Evolutionary conservation across 2,113 vertebrate genomes (phyloP).

Genomic region (Leuciscus idus): DNA sequence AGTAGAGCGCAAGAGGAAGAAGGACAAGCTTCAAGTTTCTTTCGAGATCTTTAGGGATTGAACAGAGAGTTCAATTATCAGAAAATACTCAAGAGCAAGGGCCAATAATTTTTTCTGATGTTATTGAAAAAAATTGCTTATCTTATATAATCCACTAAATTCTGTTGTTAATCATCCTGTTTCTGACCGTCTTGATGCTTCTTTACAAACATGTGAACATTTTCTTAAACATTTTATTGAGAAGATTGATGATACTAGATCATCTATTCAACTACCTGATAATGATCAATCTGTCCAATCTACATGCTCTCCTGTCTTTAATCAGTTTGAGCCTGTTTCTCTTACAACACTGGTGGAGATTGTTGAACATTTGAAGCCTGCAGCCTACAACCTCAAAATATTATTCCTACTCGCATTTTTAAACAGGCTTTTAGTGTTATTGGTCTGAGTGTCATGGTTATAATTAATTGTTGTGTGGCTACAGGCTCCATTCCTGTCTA

Average conservation of each 20-base stretch:
- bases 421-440: not conserved
- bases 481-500: no score
- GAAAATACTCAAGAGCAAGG: no score
- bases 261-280: not conserved
- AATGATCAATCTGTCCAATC: not conserved
- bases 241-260: not conserved
- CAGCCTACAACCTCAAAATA: not conserved
- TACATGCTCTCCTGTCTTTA: not conserved
- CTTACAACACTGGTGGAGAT: not conserved
- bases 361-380: not conserved
- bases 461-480: no score
- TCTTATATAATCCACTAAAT: not conserved
- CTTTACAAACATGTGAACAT: no score
- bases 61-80: no score
- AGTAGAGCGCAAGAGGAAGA: no score
- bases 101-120: no score
- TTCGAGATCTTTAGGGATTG: no score
- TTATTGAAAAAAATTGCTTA: no score
- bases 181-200: no score
- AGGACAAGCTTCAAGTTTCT: not conserved
- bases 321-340: slow-evolving; percentile 2
- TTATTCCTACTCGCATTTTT: not conserved
- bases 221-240: not conserved
- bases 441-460: no score
- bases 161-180: not conserved